phyloP scores from a whole-genome alignment of 1,140 invertebrate species.

The Melipona quadrifasciata region DNA sequence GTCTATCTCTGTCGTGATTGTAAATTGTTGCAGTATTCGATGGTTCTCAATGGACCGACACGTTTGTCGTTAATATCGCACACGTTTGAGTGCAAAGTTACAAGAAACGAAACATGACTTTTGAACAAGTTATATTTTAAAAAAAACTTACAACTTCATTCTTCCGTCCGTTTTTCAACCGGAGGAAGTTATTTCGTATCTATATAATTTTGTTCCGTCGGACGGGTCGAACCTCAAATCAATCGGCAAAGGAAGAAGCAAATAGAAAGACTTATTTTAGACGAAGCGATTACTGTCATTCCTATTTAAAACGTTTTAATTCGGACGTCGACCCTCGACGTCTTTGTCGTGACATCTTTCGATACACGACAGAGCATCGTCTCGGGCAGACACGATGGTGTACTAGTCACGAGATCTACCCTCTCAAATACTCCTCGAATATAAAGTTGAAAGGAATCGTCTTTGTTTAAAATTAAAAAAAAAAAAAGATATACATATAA shows the following conservation, averaged over 20 bases:
- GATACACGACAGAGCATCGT: constrained; percentile 34
- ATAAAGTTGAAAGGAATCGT: background rate
- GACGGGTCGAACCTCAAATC: background rate
- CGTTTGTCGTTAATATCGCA: too few relatives aligned
- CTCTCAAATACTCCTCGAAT: background rate
- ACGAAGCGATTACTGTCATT: constrained; percentile 5
- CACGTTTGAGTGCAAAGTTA: too few relatives aligned
- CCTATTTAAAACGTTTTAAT: constrained; percentile 50
- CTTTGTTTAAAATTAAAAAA: background rate
- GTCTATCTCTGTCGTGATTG: too few relatives aligned
- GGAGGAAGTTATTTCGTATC: background rate
- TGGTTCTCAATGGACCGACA: too few relatives aligned
- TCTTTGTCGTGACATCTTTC: constrained; percentile 57
- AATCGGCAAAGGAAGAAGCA: background rate
- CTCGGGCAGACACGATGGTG: constrained; percentile 32
- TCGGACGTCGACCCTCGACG: constrained; percentile 46
- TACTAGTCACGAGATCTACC: constrained; percentile 54
- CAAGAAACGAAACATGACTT: background rate
- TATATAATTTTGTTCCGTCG: background rate
- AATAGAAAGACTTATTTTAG: background rate
- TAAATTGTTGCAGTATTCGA: too few relatives aligned
- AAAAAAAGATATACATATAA: background rate
- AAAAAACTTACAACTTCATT: too few relatives aligned
- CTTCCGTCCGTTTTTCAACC: background rate
- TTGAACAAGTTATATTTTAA: too few relatives aligned